A percentile compares a stretch with the other conserved stretches of the same genome.
phyloP scores from a whole-genome alignment of 2,113 vertebrate genomes.

The Dinomys branickii region DNA sequence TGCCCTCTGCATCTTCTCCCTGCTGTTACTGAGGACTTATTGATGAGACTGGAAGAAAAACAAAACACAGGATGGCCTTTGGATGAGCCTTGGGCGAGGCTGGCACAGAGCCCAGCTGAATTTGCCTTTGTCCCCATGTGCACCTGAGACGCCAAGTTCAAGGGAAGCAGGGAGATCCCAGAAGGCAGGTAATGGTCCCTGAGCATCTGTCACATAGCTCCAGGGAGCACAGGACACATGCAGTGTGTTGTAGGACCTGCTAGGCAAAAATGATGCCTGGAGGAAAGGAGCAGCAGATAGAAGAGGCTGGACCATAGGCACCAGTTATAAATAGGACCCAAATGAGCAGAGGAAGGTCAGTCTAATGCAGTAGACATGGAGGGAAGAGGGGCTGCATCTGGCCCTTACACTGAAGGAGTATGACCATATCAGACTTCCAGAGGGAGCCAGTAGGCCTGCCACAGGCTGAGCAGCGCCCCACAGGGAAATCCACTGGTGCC shows the following conservation, averaged over 20 bases:
- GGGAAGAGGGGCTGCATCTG: not conserved
- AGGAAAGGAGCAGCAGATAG: not conserved
- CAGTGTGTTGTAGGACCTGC: fast-evolving
- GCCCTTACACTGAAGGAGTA: not conserved
- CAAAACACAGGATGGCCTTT: not conserved
- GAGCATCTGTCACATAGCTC: not conserved
- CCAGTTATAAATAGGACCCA: not conserved
- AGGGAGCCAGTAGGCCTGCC: fast-evolving
- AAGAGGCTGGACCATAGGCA: not conserved
- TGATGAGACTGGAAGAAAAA: conserved; percentile 30
- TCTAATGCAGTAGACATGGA: not conserved
- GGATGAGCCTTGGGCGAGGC: not conserved
- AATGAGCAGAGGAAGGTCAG: not conserved
- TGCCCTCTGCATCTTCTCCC: conserved; percentile 50
- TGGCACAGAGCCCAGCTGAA: not conserved
- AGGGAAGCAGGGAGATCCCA: not conserved
- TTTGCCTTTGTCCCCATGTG: not conserved
- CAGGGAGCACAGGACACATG: fast-evolving
- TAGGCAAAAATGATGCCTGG: no score
- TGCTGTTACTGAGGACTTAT: conserved; percentile 26
- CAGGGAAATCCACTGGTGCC: no score
- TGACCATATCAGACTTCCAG: not conserved
- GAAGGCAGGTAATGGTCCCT: not conserved
- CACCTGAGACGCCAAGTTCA: not conserved
- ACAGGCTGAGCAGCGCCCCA: fast-evolving